A percentile compares a stretch with the other conserved stretches of the same genome.
Evolutionary conservation across 2,113 vertebrate genomes (phyloP).

Genomic region (Nestor notabilis): DNA sequence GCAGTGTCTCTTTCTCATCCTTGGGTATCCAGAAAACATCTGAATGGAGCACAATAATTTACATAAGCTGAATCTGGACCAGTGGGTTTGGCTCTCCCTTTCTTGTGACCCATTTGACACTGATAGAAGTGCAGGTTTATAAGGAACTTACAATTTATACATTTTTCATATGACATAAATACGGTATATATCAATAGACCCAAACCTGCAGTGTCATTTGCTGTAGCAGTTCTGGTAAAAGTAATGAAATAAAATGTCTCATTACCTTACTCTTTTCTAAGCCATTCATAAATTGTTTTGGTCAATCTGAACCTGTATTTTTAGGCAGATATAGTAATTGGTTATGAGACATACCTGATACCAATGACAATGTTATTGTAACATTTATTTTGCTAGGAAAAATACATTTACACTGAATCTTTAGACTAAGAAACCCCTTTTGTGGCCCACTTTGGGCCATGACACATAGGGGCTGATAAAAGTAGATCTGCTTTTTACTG

Average conservation of each 20-base stretch:
- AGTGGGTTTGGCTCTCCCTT: background rate
- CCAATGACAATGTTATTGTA: background rate
- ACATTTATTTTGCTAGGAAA: background rate
- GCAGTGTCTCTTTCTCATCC: background rate
- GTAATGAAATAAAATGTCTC: background rate
- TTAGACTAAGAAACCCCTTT: background rate
- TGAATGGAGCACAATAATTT: background rate
- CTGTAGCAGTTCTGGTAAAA: background rate
- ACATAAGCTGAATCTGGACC: background rate
- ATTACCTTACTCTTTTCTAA: background rate
- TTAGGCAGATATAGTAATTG: background rate
- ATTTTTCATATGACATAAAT: background rate
- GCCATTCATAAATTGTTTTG: background rate
- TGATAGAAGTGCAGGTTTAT: background rate
- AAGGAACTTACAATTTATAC: background rate
- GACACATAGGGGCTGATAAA: background rate
- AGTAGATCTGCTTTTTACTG: background rate
- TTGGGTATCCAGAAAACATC: background rate
- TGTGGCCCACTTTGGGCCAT: background rate
- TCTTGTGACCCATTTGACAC: background rate
- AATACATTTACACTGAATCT: background rate
- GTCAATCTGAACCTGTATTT: background rate
- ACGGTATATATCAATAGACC: background rate
- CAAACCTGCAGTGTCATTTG: background rate
- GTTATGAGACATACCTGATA: background rate